A percentile compares a stretch with the other conserved stretches of the same genome.
phyloP scores from a whole-genome alignment of 2,888 invertebrate species.

The Melinaea marsaeus region DNA sequence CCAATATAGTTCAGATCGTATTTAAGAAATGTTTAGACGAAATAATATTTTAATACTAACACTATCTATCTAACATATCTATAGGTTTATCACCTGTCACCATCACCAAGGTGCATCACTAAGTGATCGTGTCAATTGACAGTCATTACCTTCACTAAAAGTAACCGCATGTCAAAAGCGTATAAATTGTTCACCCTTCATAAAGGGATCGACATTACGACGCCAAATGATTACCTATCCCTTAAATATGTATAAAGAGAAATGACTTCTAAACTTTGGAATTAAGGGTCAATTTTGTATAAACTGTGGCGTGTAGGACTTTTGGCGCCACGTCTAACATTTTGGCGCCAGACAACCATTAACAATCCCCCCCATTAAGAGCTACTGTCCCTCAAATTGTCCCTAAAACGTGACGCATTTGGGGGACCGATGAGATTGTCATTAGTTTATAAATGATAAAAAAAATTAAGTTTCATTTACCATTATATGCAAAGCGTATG shows the following conservation, averaged over 20 bases:
- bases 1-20: background rate
- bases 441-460: constrained; percentile 11
- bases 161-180: constrained; percentile 29
- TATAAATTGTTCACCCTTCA: constrained; percentile 17
- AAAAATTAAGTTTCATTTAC: background rate
- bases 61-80: background rate
- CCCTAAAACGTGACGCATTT: constrained; percentile 21
- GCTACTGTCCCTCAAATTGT: constrained; percentile 29
- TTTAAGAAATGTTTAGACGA: too few relatives aligned
- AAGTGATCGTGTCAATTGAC: constrained; percentile 11
- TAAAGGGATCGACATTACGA: constrained; percentile 28
- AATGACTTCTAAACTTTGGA: constrained; percentile 9
- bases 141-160: constrained; percentile 16
- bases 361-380: constrained; percentile 38
- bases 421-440: constrained; percentile 18
- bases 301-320: constrained; percentile 30
- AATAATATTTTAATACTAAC: too few relatives aligned
- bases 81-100: background rate
- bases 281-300: constrained; percentile 31
- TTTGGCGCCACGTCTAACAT: constrained; percentile 48
- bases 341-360: constrained; percentile 67
- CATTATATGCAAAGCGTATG: background rate
- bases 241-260: constrained; percentile 18
- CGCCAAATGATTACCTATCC: constrained; percentile 25
- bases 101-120: background rate